phyloP scores from a whole-genome alignment of 2,888 invertebrate genomes.

The Lycophotia porphyrea region DNA sequence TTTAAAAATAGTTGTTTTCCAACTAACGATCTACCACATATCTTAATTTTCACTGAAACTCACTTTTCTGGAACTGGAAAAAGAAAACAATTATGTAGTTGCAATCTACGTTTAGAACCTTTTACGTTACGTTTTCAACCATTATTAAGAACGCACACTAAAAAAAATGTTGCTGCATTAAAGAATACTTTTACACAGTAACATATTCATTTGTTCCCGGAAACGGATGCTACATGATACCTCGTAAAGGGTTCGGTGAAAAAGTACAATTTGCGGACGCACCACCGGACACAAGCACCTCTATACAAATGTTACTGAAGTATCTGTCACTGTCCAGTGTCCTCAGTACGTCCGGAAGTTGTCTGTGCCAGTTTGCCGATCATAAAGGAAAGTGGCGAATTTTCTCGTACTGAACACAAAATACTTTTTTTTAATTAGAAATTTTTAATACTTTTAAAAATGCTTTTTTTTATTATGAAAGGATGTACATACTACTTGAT shows the following conservation, averaged over 20 bases:
- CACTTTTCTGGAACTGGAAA: not conserved
- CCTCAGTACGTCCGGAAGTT: not conserved
- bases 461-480: not conserved
- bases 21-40: not conserved
- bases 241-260: not conserved
- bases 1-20: not conserved
- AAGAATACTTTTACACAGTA: not conserved
- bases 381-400: not conserved
- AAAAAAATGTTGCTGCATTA: not conserved
- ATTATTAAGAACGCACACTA: not conserved
- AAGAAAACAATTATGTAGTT: not conserved
- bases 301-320: not conserved
- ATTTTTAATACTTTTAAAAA: no score
- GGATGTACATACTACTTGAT: not conserved
- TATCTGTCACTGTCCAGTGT: not conserved
- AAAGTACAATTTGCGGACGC: not conserved
- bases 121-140: no score
- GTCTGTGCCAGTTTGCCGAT: not conserved
- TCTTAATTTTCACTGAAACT: not conserved
- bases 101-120: not conserved
- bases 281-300: not conserved
- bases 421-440: not conserved
- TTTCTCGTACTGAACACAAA: not conserved
- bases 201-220: not conserved
- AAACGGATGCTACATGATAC: slow-evolving; percentile 6